These are phyloP conservation scores for Deilephila porcellus DNA, from an alignment of 2,888 invertebrate genomes.

Conservation along the genomic window DNA sequence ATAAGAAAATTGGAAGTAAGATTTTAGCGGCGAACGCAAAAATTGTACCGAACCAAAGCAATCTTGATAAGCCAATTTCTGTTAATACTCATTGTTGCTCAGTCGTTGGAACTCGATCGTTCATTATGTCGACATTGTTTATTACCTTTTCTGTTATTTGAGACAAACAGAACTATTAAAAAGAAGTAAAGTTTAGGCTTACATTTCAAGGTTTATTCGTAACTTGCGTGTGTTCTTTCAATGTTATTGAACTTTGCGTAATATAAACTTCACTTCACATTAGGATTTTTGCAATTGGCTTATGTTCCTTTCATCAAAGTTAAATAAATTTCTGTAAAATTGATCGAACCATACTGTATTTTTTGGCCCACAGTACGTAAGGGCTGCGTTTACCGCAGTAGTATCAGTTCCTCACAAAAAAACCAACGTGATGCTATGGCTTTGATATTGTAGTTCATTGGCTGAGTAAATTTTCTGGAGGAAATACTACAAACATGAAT, in stretches of 20 bases:
- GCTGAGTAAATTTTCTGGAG: too few relatives aligned
- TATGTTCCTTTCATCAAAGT: too few relatives aligned
- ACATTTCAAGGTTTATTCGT: not conserved
- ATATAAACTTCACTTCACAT: too few relatives aligned
- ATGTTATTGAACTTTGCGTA: not conserved
- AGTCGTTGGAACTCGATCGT: slow-evolving; percentile 29
- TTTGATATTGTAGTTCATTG: too few relatives aligned
- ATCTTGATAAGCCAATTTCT: slow-evolving; percentile 32
- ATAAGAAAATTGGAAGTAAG: not conserved
- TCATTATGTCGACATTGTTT: slow-evolving; percentile 28
- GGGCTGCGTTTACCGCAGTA: too few relatives aligned
- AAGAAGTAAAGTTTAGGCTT: not conserved
- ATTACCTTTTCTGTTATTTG: not conserved
- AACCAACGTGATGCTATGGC: too few relatives aligned
- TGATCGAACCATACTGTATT: too few relatives aligned
- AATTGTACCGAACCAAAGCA: slow-evolving; percentile 22
- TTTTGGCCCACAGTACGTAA: too few relatives aligned
- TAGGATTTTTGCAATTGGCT: too few relatives aligned
- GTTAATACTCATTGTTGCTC: slow-evolving; percentile 27
- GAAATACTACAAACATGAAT: too few relatives aligned
- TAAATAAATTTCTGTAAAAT: too few relatives aligned
- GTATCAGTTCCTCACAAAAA: too few relatives aligned
- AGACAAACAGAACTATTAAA: slow-evolving; percentile 15
- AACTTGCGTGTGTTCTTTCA: not conserved
- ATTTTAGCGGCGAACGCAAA: slow-evolving; percentile 11